These are phyloP conservation scores for Ciconia stormi DNA, from an alignment of 2,113 vertebrate species.

Conservation along the genomic window DNA sequence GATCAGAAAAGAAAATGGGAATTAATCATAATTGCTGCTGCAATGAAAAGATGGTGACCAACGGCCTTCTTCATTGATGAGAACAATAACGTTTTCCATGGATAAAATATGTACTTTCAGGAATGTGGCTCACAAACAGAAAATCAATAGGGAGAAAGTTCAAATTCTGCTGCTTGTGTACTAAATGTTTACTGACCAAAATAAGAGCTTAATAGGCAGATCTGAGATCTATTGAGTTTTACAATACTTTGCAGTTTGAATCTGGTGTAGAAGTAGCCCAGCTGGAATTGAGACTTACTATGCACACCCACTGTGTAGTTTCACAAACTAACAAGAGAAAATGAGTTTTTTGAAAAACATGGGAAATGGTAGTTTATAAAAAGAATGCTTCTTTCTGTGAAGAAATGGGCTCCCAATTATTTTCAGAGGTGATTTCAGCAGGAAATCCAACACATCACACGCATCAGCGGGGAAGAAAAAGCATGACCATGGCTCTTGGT, in stretches of 20 bases:
- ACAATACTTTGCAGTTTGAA: not conserved
- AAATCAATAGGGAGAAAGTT: slow-evolving; percentile 27
- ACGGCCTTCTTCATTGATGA: not conserved
- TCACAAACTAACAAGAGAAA: not conserved
- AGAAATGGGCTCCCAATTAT: slow-evolving; percentile 10
- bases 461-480: not conserved
- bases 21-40: not conserved
- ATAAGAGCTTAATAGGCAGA: not conserved
- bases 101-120: not conserved
- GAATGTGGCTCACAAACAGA: not conserved
- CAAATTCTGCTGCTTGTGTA: not conserved
- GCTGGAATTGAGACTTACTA: not conserved
- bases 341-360: not conserved
- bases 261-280: not conserved
- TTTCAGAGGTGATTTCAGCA: slow-evolving; percentile 14
- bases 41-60: not conserved
- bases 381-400: not conserved
- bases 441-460: not conserved
- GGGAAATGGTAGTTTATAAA: not conserved
- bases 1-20: not conserved
- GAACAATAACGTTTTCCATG: not conserved
- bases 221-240: not conserved
- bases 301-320: not conserved
- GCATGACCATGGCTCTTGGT: not conserved
- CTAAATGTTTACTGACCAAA: not conserved